A percentile compares a stretch with the other conserved stretches of the same genome.
phyloP scores from a whole-genome alignment of 35 echinoderm and acorn worm genomes.

The Hemicentrotus pulcherrimus region DNA sequence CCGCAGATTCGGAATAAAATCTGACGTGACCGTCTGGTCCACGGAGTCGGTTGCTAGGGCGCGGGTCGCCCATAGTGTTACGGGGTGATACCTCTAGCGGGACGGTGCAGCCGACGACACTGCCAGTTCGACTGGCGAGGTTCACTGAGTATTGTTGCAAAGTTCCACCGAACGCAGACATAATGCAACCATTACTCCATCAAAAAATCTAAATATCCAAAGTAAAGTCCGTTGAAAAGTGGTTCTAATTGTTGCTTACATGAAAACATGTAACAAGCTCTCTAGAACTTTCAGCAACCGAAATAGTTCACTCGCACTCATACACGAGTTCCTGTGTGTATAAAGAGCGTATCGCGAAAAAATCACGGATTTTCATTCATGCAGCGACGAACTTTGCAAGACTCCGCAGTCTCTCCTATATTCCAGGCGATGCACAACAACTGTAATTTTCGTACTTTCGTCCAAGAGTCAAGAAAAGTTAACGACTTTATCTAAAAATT shows the following conservation, averaged over 20 bases:
- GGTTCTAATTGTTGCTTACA: neutral
- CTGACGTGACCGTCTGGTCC: neutral
- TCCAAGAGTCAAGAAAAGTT: no score
- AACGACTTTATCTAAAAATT: neutral
- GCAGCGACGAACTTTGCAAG: neutral
- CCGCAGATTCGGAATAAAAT: slow-evolving; percentile 18
- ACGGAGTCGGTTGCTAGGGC: slow-evolving; percentile 43
- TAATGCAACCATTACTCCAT: neutral
- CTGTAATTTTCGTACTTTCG: no score
- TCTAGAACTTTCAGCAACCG: no score
- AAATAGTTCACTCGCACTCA: no score
- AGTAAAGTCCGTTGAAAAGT: neutral
- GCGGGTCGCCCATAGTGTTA: neutral
- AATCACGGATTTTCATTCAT: neutral
- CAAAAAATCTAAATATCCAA: neutral
- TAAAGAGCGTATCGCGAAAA: neutral
- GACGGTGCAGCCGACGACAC: neutral
- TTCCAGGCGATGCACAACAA: no score
- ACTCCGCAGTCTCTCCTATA: no score
- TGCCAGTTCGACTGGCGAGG: slow-evolving; percentile 26
- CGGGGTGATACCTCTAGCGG: neutral
- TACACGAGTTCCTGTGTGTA: no score
- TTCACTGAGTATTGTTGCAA: neutral
- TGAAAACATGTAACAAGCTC: neutral
- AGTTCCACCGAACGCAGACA: neutral